Evolutionary conservation across 2,797 vertebrate genomes (phyloP), one percentile per base, ranked within the genome.

Genomic region (Gallirallus australis): DNA sequence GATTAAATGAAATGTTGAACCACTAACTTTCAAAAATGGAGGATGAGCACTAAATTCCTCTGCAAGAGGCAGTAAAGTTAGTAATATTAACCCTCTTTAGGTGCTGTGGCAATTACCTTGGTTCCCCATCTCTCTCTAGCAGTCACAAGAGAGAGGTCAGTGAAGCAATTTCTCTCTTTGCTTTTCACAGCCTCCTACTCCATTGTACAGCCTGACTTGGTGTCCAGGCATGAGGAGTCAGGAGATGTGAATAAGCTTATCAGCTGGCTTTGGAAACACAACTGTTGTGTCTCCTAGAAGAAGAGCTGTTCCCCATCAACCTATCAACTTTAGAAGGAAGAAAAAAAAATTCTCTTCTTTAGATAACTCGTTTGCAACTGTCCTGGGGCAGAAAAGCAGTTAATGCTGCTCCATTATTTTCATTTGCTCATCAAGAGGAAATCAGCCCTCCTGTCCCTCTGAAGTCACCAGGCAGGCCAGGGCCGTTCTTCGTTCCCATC

Each of bases 231-330:
- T 47, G 60, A 80, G 40, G 65, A 23, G 33, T 45, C 73, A 84
- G 65, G 50, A 69, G 48, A 82, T 0, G 5, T 1, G 9, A 47
- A 39, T 12, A 35, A n/a, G 47, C 28, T 76, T 10, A 87, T 53
- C 37, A 23, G 17, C 2, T 68, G 48, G 19, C 24, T 77, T 86
- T 40, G 16, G 39, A 76, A 93, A 71, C 39, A 35, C 35, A 59
- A 4, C n/a, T 53, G 35, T 1, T 7, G 1, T 6, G 42, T 48
- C 5, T 4, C 13, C 7, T 1, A 1, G 18, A 91, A 65, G 13
- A 71, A 4, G 18, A 52, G 11, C 5, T 47, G 9, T n/a, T 83
- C 59, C 63, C 14, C 25, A 33, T 30, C 35, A 71, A 61, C 6
- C 3, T 3, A 33, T 14, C 39, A 72, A 50, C 50, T 7, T 54